A percentile compares a stretch with the other conserved stretches of the same genome.
Evolutionary conservation across 1,140 invertebrate species (phyloP).

Genomic region (Rhagoletis zephyria): DNA sequence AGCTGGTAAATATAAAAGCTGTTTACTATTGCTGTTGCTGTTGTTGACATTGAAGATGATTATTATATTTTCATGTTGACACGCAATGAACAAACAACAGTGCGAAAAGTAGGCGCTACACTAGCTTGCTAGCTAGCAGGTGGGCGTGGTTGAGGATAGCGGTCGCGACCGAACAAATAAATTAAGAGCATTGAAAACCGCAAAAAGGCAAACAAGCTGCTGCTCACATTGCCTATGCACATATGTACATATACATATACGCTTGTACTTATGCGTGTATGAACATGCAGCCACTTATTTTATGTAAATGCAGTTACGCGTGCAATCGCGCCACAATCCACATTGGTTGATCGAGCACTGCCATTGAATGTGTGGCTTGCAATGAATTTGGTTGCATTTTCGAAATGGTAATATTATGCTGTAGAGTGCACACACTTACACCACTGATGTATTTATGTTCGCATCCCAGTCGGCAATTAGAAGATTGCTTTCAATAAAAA

Average conservation of each 20-base stretch:
- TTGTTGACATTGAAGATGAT: background rate
- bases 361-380: conserved; percentile 30
- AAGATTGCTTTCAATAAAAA: no score
- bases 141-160: conserved; percentile 17
- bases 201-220: conserved; percentile 40
- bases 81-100: conserved; percentile 41
- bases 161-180: conserved; percentile 41
- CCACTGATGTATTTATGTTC: background rate
- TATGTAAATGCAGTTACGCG: conserved; percentile 13
- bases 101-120: conserved; percentile 18
- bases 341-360: conserved; percentile 27
- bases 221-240: background rate
- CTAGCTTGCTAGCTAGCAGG: background rate
- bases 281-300: background rate
- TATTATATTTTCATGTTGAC: conserved; percentile 46
- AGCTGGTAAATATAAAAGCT: background rate
- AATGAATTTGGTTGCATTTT: background rate
- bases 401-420: background rate
- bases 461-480: no score
- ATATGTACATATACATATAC: background rate
- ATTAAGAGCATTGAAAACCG: conserved; percentile 46
- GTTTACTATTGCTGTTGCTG: background rate
- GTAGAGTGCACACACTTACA: background rate
- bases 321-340: conserved; percentile 32
- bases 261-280: background rate